Evolutionary conservation across 92 coral and sea anemone species (phyloP), one percentile per base, ranked within the genome.

Genomic region (Zoanthus solanderi): DNA sequence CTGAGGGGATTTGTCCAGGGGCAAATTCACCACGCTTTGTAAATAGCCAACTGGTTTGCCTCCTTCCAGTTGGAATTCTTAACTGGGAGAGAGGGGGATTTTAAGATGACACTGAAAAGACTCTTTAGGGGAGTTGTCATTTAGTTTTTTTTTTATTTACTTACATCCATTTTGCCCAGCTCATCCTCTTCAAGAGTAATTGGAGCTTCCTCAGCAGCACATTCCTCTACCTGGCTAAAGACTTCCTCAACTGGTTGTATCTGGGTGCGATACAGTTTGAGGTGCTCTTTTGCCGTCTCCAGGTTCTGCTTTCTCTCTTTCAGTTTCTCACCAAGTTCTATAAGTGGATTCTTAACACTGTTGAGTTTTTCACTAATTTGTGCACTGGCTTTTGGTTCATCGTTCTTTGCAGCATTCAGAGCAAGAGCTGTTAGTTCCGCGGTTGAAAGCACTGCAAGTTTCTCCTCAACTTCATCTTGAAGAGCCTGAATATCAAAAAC

Each of bases 111-210:
- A 23, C 23, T 23, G 23, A 23, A 23, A 23, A 23, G 23, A 23
- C 23, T 23, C 23, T 23, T 23, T 23, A 23, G 23, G 23, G 23
- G 23, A 23, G 23, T 23, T 23, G 23, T 23, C 23, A 23, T 23
- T 23, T 23, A 23, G 23, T 23, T 23, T 23, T 23, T 23, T 23
- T 23, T 23, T 23, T 23, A 23, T 23, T 23, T 23, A 90, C 93
- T 85, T 92, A 97, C 99, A 88, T 97, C 98, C 50, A 97, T 94
- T 90, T 97, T 97, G 50, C 93, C 97, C 4, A 97, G 93, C 77
- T 93, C 98, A 46, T 87, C 96, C 74, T 93, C 98, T 65, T 89
- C 95, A 81, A 95, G 85, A n/a, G 91, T 84, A 47, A 94, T 91
- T 2, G 99, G 98, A 2, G 93, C 98, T 54, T 87, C 94, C 69